Evolutionary conservation across 2,113 vertebrate species (phyloP), one percentile per base, ranked within the genome.

Genomic region (Garra rufa): DNA sequence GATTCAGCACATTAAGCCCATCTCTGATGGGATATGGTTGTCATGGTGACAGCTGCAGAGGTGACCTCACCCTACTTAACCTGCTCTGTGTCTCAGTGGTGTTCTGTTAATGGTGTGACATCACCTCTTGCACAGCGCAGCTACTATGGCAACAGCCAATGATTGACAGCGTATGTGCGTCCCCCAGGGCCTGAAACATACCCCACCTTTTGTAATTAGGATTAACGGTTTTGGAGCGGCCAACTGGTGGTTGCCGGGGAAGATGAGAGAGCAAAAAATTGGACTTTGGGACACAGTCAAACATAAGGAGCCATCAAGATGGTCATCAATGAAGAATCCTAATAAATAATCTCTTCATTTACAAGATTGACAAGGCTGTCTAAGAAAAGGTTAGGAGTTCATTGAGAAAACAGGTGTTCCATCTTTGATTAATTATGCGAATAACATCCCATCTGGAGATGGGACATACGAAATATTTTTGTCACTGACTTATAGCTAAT

Each of bases 61-160:
- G 85, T 87, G 85, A 85, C 85, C 85, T 87, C 85, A 87, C 80
- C 44, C 50, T 85, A 38, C 73, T 83, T 82, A 88, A 86, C 57
- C 70, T 81, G 82, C 52, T 24, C 8, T 44, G 67, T 81, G 76
- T 74, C 79, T 79, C 74, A 4, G 70, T 80, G 79, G 50, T n/a
- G 43, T 77, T 70, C 85, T 59, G 83, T 28, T 88, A 85, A 86
- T 83, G 65, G 76, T 83, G 83, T 87, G 85, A 85, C 83, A 85
- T 87, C 88, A 88, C 52, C 69, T 28, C 46, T 63, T 59, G 26
- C 38, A 41, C 65, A 82, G 57, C 38, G 3, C 46, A 21, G 81
- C 71, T 85, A 30, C 85, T 85, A 87, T 83, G 55, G 81, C 44
- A 85, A 87, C 85, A 59, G 61, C 7, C 26, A 28, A 44, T 85